A percentile compares a stretch with the other conserved stretches of the same genome.
Conservation (phyloP, 2,113 vertebrate genomes). For the Platysteira castanea region DNA sequence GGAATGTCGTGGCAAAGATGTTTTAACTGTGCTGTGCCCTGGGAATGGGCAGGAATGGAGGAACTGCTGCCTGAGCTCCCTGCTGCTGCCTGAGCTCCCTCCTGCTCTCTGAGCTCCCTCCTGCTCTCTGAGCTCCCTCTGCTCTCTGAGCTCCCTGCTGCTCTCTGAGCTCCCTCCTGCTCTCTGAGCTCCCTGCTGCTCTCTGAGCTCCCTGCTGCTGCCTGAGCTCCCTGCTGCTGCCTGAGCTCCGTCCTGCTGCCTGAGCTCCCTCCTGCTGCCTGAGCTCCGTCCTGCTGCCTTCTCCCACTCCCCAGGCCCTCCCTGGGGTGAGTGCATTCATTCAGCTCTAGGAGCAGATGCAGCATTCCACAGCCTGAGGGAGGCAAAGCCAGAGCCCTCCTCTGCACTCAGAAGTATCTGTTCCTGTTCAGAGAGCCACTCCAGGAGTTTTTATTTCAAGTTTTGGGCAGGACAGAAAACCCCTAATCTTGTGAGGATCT, state of each 20-base stretch:
- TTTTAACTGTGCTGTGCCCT: fast-evolving
- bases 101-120: too few relatives aligned
- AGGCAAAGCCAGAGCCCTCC: neutral
- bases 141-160: too few relatives aligned
- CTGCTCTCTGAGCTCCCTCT: too few relatives aligned
- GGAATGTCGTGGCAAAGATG: fast-evolving
- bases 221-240: too few relatives aligned
- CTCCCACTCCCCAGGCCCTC: neutral
- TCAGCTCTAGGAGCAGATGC: neutral
- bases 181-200: too few relatives aligned
- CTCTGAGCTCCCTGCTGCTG: too few relatives aligned
- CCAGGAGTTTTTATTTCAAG: neutral
- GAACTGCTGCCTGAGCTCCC: neutral
- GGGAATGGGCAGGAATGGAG: fast-evolving
- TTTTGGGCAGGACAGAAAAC: neutral
- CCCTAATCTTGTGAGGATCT: neutral
- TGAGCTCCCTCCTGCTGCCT: too few relatives aligned
- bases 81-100: neutral
- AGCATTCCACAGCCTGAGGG: neutral
- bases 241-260: too few relatives aligned
- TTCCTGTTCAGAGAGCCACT: neutral
- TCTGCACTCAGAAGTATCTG: neutral
- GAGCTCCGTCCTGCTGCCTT: neutral
- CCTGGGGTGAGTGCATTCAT: neutral
- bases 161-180: too few relatives aligned